Conservation (phyloP, 92 coral and sea anemone genomes). For the Palythoa grandis region DNA sequence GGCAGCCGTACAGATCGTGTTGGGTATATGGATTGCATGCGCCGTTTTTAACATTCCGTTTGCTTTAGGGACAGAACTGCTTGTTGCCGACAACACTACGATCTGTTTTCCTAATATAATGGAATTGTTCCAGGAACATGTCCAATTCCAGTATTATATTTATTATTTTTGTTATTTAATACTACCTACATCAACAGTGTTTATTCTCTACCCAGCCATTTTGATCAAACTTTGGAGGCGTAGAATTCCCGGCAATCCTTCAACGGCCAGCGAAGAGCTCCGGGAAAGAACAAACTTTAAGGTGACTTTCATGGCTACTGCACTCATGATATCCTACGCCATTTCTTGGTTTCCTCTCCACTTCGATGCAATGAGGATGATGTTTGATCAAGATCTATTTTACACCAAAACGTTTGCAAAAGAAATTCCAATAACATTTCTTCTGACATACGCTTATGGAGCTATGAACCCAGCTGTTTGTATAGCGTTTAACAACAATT, state of each 20-base stretch:
- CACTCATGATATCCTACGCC: not conserved
- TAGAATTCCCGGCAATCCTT: not conserved
- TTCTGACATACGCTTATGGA: not conserved
- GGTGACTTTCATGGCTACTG: not conserved
- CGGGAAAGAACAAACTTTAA: not conserved
- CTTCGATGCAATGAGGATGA: not conserved
- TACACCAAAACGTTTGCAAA: not conserved
- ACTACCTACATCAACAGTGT: not conserved
- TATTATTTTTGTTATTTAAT: not conserved
- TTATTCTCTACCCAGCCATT: not conserved
- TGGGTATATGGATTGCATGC: not conserved
- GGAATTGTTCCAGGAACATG: not conserved
- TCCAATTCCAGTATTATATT: not conserved
- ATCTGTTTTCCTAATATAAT: not conserved
- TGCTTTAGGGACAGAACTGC: not conserved
- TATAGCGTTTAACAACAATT: not conserved
- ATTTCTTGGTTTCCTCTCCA: not conserved
- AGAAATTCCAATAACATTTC: not conserved
- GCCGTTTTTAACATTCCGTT: not conserved
- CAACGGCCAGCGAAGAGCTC: not conserved
- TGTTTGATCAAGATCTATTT: not conserved
- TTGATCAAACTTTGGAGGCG: slow-evolving; percentile 1
- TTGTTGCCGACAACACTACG: not conserved
- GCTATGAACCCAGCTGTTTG: not conserved
- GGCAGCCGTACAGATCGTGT: not conserved